These are phyloP conservation scores for Drosophila oshimai DNA, from an alignment of 1,140 invertebrate species.

Conservation along the genomic window DNA sequence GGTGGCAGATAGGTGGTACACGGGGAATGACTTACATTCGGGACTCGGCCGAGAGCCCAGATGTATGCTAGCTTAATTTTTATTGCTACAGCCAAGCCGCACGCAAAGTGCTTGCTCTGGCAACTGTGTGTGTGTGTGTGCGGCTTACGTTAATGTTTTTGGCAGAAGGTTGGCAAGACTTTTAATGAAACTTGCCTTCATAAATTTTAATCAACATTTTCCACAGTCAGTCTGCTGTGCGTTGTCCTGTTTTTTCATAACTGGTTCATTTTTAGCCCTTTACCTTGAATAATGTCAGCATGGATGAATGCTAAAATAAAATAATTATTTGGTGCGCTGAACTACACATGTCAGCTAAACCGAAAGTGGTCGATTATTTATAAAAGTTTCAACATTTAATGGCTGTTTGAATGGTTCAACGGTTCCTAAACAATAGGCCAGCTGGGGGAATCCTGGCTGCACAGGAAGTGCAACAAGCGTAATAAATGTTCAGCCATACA, in stretches of 20 bases:
- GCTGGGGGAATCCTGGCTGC: conserved; percentile 8
- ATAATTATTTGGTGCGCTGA: not conserved
- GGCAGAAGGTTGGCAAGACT: conserved; percentile 37
- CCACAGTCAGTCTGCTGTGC: too few relatives aligned
- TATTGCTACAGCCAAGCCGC: conserved; percentile 44
- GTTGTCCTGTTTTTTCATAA: not conserved
- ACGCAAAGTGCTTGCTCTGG: conserved; percentile 23
- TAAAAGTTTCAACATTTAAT: conserved; percentile 63
- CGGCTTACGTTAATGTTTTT: conserved; percentile 59
- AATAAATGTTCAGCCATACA: conserved; percentile 71
- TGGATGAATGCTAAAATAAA: not conserved
- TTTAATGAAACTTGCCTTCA: conserved; percentile 58
- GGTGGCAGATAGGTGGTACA: too few relatives aligned
- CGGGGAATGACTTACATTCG: not conserved
- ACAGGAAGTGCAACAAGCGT: conserved; percentile 72
- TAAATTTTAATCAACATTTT: conserved; percentile 60
- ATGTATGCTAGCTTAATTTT: conserved; percentile 67
- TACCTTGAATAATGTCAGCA: conserved; percentile 3
- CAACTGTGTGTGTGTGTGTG: not conserved
- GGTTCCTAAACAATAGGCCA: conserved; percentile 59
- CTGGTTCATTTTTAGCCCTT: not conserved
- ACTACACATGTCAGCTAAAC: not conserved
- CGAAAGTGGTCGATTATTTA: conserved; percentile 41
- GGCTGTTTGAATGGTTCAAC: conserved; percentile 68
- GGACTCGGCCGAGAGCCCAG: conserved; percentile 20